Percentiles rank a stretch among this genome's conserved stretches.
These are phyloP conservation scores for Tiliacea aurago DNA, from an alignment of 2,888 invertebrate genomes.

Conservation along the genomic window DNA sequence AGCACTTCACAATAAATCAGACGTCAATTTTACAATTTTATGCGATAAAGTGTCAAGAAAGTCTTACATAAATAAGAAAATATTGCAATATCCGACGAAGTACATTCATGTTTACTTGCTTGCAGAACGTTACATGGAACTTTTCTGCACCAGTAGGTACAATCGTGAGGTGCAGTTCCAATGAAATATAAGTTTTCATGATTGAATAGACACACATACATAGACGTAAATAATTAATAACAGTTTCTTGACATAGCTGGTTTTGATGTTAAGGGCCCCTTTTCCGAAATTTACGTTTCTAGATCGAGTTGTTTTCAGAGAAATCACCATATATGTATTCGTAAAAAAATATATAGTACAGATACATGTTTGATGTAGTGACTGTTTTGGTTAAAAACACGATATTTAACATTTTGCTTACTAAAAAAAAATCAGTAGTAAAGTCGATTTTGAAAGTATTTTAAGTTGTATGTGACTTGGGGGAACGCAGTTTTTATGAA, in stretches of 20 bases:
- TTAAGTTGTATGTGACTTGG: too few relatives aligned
- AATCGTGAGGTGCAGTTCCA: neutral
- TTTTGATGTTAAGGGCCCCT: too few relatives aligned
- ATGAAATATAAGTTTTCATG: neutral
- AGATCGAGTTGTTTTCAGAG: too few relatives aligned
- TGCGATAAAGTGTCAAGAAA: constrained; percentile 8
- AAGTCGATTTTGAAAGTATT: too few relatives aligned
- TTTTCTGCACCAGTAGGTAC: constrained; percentile 15
- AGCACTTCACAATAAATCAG: constrained; percentile 18
- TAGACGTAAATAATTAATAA: neutral
- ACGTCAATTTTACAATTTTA: constrained; percentile 37
- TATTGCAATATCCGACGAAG: constrained; percentile 22
- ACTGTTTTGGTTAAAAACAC: too few relatives aligned
- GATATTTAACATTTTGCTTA: too few relatives aligned
- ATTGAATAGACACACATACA: neutral
- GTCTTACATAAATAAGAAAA: constrained; percentile 44
- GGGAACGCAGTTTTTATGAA: too few relatives aligned
- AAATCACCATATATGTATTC: too few relatives aligned
- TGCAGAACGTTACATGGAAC: neutral
- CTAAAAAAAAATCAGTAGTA: too few relatives aligned
- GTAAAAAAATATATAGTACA: too few relatives aligned
- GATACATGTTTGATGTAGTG: too few relatives aligned
- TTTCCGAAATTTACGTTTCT: too few relatives aligned
- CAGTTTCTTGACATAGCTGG: neutral
- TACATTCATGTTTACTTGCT: constrained; percentile 14